phyloP scores from a whole-genome alignment of 1,140 invertebrate species.

The Holotrichia oblita region DNA sequence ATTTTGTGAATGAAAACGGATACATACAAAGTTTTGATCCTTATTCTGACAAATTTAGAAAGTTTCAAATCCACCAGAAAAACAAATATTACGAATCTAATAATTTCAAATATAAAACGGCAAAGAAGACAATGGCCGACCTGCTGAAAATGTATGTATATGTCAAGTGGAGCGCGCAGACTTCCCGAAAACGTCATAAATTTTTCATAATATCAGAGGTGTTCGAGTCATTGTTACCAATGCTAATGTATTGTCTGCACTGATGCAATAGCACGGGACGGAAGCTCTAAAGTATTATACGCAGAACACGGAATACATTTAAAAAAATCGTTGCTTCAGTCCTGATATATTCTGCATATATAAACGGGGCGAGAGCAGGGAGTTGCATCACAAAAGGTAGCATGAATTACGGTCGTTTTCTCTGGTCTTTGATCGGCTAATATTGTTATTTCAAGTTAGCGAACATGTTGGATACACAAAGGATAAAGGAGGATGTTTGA shows the following conservation, averaged over 20 bases:
- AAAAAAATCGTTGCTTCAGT: conserved; percentile 15
- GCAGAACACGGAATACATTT: conserved; percentile 21
- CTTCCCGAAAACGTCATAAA: conserved; percentile 14
- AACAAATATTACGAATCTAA: too few species aligned
- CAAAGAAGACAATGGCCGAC: conserved; percentile 11
- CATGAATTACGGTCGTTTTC: conserved; percentile 35
- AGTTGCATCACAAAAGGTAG: conserved; percentile 22
- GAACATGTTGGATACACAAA: conserved; percentile 41
- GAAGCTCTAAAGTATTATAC: too few species aligned
- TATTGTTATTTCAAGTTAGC: conserved; percentile 45
- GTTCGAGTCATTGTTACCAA: conserved; percentile 37
- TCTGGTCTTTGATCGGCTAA: conserved; percentile 43
- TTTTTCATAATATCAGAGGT: conserved; percentile 40
- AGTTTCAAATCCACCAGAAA: too few species aligned
- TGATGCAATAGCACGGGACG: background rate
- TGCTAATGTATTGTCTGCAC: conserved; percentile 38
- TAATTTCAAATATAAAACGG: conserved; percentile 39
- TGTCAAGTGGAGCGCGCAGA: too few species aligned
- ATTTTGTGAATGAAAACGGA: too few species aligned
- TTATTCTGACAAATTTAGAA: too few species aligned
- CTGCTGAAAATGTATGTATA: background rate
- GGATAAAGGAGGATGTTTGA: conserved; percentile 28
- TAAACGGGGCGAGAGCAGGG: conserved; percentile 1
- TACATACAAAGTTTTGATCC: too few species aligned
- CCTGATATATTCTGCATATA: conserved; percentile 24